Base-by-base conservation (phyloP, 2,888 invertebrate genomes). In the Drosophila pegasa region DNA sequence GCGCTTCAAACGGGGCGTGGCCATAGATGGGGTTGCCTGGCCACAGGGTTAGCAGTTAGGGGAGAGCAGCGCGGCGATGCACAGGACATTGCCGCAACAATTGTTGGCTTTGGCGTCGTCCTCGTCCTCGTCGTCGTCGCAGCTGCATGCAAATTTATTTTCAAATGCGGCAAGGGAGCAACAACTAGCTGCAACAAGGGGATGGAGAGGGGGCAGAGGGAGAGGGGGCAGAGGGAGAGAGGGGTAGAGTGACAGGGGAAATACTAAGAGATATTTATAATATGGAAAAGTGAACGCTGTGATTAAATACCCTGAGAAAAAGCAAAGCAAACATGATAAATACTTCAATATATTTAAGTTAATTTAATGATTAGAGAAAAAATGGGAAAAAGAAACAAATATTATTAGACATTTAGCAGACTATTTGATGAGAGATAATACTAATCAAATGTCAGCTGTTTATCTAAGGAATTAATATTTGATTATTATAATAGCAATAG, bases 51-150 rank as follows among this genome's bases (percentile, higher is more conserved):
- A 12, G 12, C n/a, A 6, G n/a, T 7, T 1, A 9, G 43, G 8
- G n/a, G 5, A 7, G 40, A 2, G 31, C 1, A 3, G 22, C 6
- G 25, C 1, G 59, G 29, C 18, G 41, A 51, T 27, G 43, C 43
- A 75, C 79, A 81, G 85, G 78, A 87, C 81, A 83, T 72, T 81
- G 87, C 87, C 79, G 83, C 82, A 85, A 81, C 83, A 84, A 84
- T 83, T 87, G 87, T 87, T 87, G 87, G 82, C 71, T 76, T 78
- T 55, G 41, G 31, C 47, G 40, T 52, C 50, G 45, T 43, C 72
- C 45, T 40, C 63, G 62, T 38, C 47, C 41, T 47, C 33, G 59
- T 38, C 47, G 47, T 48, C 38, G 63, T 57, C 58, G 62, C 77
- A 72, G 65, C 64, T 72, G 78, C 72, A 87, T 87, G 82, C 80